Conservation (phyloP, 2,797 vertebrate species). For the Okamejei kenojei region DNA sequence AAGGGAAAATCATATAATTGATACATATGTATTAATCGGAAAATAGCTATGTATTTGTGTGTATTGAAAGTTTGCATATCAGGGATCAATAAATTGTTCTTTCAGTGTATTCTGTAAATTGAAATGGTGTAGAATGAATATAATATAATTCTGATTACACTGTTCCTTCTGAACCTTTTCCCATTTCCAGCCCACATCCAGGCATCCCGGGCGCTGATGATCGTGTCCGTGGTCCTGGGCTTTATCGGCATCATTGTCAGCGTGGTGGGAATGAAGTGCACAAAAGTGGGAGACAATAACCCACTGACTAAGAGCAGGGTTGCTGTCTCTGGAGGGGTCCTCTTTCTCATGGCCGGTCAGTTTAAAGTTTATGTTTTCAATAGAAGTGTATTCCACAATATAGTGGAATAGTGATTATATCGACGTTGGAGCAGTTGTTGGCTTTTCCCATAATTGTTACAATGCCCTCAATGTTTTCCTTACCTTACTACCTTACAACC, state of each 20-base stretch:
- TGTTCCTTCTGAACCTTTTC: background rate
- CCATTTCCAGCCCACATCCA: conserved; percentile 79
- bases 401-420: background rate
- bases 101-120: background rate
- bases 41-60: background rate
- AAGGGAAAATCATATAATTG: background rate
- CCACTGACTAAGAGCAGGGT: conserved; percentile 79
- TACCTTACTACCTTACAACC: too few relatives aligned
- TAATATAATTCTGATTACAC: background rate
- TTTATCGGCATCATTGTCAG: conserved; percentile 85
- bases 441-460: background rate
- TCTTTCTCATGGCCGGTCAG: conserved; percentile 84
- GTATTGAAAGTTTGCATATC: background rate
- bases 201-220: conserved; percentile 89
- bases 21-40: background rate
- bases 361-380: background rate
- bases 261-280: conserved; percentile 95
- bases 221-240: conserved; percentile 84
- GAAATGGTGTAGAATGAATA: background rate
- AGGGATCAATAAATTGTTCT: background rate
- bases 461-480: background rate
- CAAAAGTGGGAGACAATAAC: conserved; percentile 87
- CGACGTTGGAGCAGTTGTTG: background rate
- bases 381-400: too few relatives aligned
- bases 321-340: conserved; percentile 76